A percentile compares a stretch with the other conserved stretches of the same genome.
Conservation (phyloP, 2,113 vertebrate genomes). For the Dicerorhinus sumatrensis region DNA sequence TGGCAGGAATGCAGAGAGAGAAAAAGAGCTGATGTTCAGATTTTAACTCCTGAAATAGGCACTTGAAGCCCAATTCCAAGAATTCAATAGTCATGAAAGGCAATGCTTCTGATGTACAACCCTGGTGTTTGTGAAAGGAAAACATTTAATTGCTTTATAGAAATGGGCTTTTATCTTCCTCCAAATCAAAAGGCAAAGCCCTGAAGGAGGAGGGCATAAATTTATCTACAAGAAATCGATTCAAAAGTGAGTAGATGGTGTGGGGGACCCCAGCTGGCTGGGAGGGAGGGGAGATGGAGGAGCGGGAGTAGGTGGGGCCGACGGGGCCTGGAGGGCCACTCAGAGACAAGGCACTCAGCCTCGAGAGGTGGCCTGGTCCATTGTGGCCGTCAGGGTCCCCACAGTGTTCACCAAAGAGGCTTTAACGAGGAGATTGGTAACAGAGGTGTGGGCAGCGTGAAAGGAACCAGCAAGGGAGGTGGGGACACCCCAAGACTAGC, state of each 20-base stretch:
- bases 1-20: background rate
- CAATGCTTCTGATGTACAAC: background rate
- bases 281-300: too few species aligned
- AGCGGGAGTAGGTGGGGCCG: fast-evolving
- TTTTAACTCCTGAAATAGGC: background rate
- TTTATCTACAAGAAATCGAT: background rate
- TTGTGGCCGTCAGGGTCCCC: background rate
- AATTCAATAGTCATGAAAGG: slow-evolving; percentile 14
- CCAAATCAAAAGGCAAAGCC: slow-evolving; percentile 28
- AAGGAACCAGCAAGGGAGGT: background rate
- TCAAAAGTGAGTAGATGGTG: fast-evolving
- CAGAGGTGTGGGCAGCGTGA: background rate
- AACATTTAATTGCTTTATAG: background rate
- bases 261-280: background rate
- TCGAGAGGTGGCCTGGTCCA: too few species aligned
- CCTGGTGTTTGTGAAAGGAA: background rate
- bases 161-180: background rate
- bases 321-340: background rate
- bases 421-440: background rate
- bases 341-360: background rate
- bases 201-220: background rate
- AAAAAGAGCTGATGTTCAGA: background rate
- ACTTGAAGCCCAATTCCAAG: background rate
- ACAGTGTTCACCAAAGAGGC: background rate
- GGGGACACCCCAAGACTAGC: background rate